Percentiles rank a stretch among this genome's conserved stretches.
phyloP scores from a whole-genome alignment of 2,113 vertebrate genomes.

The Phaetusa simplex region DNA sequence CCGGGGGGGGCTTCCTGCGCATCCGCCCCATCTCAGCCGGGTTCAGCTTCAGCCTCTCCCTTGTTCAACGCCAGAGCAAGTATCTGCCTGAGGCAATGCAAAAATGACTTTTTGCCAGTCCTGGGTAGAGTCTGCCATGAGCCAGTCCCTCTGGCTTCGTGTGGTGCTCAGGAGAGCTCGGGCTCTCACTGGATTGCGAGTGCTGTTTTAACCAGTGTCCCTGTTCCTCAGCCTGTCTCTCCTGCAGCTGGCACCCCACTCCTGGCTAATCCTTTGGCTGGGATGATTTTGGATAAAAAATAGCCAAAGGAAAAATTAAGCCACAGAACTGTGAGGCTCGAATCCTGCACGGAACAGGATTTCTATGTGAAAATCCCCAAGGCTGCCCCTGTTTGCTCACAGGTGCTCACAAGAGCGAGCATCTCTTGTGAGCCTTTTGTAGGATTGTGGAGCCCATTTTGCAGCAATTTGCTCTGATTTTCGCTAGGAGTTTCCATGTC shows the following conservation, averaged over 20 bases:
- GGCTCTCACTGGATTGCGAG: background rate
- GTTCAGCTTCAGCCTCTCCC: background rate
- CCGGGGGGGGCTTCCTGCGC: accelerated
- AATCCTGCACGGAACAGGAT: background rate
- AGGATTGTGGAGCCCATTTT: background rate
- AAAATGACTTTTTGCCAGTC: background rate
- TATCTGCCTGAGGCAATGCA: background rate
- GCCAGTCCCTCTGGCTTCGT: background rate
- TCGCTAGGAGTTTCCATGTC: background rate
- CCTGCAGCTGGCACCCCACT: background rate
- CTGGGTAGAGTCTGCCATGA: background rate
- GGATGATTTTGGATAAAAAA: background rate
- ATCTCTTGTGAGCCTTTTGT: background rate
- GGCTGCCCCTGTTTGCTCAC: background rate
- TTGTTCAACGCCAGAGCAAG: background rate
- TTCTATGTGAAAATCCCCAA: background rate
- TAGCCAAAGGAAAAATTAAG: background rate
- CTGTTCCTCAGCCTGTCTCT: background rate
- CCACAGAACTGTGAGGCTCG: background rate
- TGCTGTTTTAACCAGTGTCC: background rate
- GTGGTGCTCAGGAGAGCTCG: accelerated
- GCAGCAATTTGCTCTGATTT: background rate
- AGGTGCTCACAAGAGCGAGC: background rate
- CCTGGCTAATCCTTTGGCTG: background rate
- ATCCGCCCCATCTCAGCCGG: background rate